These are phyloP conservation scores for Musca vetustissima DNA, from an alignment of 1,140 invertebrate species.

Conservation along the genomic window DNA sequence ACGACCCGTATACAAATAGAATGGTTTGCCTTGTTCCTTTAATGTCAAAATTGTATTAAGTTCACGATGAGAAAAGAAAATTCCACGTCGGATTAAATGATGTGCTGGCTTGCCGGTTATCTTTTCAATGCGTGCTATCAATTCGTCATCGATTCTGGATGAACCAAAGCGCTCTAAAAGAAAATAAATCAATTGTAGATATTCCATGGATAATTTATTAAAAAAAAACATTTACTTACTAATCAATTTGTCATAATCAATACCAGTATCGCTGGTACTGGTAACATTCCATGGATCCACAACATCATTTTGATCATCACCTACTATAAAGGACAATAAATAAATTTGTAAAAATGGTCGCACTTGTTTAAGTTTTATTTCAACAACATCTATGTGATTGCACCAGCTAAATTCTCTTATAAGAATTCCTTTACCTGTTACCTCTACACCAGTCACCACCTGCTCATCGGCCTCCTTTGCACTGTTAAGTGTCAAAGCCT, in stretches of 20 bases:
- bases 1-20: conserved; percentile 96
- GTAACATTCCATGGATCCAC: conserved; percentile 96
- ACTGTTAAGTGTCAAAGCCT: conserved; percentile 43
- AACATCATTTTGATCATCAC: conserved; percentile 69
- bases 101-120: conserved; percentile 87
- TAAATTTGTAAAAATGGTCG: no score
- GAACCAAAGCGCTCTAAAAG: conserved; percentile 90
- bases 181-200: conserved; percentile 33
- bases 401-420: no score
- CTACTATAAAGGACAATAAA: background rate
- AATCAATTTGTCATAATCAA: conserved; percentile 98
- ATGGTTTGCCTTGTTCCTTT: conserved; percentile 88
- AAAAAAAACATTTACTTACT: conserved; percentile 65
- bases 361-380: no score
- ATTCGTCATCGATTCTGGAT: conserved; percentile 82
- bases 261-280: conserved; percentile 80
- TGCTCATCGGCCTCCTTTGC: conserved; percentile 32
- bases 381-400: no score
- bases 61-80: conserved; percentile 97
- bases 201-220: no score
- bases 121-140: conserved; percentile 85
- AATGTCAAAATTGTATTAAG: conserved; percentile 80
- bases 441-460: conserved; percentile 35
- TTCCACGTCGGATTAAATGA: conserved; percentile 85
- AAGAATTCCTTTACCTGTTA: background rate